Conservation (phyloP, 2,888 invertebrate genomes). For the Choristoneura rosaceana region DNA sequence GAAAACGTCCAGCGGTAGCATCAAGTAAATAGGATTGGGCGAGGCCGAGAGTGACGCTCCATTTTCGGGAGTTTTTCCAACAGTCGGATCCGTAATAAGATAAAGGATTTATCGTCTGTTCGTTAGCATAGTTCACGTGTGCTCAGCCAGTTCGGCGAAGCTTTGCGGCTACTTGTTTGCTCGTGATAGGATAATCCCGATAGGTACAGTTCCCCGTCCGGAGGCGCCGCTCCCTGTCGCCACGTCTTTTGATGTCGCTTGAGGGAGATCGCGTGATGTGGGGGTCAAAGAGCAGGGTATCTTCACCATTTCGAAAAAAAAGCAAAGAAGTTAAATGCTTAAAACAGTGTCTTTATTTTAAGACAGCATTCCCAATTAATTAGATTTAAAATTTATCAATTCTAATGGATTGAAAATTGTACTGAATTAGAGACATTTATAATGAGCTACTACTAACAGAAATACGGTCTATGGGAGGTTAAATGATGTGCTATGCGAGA, state of each 20-base stretch:
- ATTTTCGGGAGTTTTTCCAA: slow-evolving; percentile 52
- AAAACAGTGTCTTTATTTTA: too few species aligned
- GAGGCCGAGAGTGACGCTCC: slow-evolving; percentile 48
- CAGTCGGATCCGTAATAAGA: slow-evolving; percentile 73
- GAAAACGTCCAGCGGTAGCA: slow-evolving; percentile 23
- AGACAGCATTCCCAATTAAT: too few species aligned
- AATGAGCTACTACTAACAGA: too few species aligned
- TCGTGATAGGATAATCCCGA: slow-evolving; percentile 76
- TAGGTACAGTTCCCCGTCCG: slow-evolving; percentile 63
- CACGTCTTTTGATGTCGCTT: slow-evolving; percentile 64
- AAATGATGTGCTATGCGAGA: too few species aligned
- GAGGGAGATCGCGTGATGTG: slow-evolving; percentile 57
- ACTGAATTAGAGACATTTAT: too few species aligned
- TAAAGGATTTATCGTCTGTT: slow-evolving; percentile 82
- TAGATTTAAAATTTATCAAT: too few species aligned
- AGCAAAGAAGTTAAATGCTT: too few species aligned
- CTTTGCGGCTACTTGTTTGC: slow-evolving; percentile 75
- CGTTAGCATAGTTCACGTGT: slow-evolving; percentile 78
- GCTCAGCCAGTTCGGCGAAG: slow-evolving; percentile 60
- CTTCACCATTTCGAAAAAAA: background rate
- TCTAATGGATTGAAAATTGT: too few species aligned
- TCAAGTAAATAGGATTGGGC: slow-evolving; percentile 52
- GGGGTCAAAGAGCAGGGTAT: slow-evolving; percentile 39
- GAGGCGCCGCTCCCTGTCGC: slow-evolving; percentile 54
- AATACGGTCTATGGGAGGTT: too few species aligned